Evolutionary conservation across 2,888 invertebrate species (phyloP).

Genomic region (Prostheceraeus crozeri): DNA sequence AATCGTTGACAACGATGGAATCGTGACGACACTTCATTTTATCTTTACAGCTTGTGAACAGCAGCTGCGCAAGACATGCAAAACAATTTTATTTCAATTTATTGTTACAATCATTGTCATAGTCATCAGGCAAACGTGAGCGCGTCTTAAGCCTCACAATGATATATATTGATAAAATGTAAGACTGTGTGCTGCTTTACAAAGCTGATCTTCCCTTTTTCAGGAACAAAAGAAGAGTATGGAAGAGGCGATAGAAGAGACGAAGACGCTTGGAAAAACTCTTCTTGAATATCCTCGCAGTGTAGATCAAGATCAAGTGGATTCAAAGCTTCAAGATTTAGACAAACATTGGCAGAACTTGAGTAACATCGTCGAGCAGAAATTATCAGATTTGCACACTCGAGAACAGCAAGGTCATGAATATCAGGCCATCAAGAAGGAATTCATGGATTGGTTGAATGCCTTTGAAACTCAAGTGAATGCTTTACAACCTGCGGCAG

Average conservation of each 20-base stretch:
- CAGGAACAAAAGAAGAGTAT: conserved; percentile 14
- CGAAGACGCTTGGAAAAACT: neutral
- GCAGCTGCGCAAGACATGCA: too few relatives aligned
- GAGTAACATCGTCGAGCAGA: neutral
- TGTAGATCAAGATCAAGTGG: conserved; percentile 18
- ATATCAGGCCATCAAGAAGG: conserved; percentile 1
- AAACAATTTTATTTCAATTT: too few relatives aligned
- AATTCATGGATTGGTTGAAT: conserved; percentile 29
- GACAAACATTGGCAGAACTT: conserved; percentile 25
- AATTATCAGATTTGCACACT: conserved; percentile 24
- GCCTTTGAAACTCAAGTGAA: conserved; percentile 15
- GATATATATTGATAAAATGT: too few relatives aligned
- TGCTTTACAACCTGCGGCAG: conserved; percentile 22
- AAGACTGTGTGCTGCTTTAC: too few relatives aligned
- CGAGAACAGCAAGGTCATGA: conserved; percentile 26
- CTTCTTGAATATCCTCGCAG: neutral
- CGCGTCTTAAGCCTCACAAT: too few relatives aligned
- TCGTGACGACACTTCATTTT: too few relatives aligned
- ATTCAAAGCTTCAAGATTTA: neutral
- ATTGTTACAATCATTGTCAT: too few relatives aligned
- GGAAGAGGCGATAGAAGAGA: conserved; percentile 20
- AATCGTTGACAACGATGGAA: too few relatives aligned
- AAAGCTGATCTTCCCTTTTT: neutral
- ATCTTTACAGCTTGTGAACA: too few relatives aligned
- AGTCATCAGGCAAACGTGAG: too few relatives aligned